Evolutionary conservation across 2,797 vertebrate genomes (phyloP).

Genomic region (Melanotaenia nigrans): DNA sequence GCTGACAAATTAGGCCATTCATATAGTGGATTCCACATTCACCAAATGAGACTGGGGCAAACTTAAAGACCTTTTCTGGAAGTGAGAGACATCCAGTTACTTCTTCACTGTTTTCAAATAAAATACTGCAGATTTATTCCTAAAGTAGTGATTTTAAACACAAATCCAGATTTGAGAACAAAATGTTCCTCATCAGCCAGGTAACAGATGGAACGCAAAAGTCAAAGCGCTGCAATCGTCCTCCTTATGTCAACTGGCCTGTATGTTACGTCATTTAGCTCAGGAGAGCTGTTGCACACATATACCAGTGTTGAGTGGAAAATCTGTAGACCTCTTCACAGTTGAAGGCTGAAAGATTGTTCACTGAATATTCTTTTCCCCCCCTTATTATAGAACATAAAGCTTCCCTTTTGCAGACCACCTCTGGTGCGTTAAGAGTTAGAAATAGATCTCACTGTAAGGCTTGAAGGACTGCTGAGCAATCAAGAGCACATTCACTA

Average conservation of each 20-base stretch:
- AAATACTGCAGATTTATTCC: not conserved
- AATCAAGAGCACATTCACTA: constrained; percentile 44
- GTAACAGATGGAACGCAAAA: constrained; percentile 43
- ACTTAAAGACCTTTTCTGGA: constrained; percentile 29
- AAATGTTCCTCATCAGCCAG: constrained; percentile 30
- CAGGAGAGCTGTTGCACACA: constrained; percentile 46
- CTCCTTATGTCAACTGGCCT: constrained; percentile 50
- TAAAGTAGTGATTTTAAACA: not conserved
- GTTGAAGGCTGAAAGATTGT: constrained; percentile 13
- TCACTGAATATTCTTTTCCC: constrained; percentile 8
- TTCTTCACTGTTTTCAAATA: not conserved
- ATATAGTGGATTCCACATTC: constrained; percentile 18
- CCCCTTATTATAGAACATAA: constrained; percentile 21
- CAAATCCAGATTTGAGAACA: constrained; percentile 9
- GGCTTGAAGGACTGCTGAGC: constrained; percentile 27
- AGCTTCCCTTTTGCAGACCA: constrained; percentile 21
- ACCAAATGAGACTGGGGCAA: constrained; percentile 1
- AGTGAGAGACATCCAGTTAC: constrained; percentile 32
- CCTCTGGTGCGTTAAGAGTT: constrained; percentile 30
- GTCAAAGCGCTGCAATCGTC: constrained; percentile 21
- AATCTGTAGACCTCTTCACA: constrained; percentile 20
- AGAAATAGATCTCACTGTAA: constrained; percentile 42
- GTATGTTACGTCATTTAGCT: constrained; percentile 45
- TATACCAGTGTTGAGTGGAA: constrained; percentile 20
- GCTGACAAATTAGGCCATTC: not conserved